A percentile compares a stretch with the other conserved stretches of the same genome.
Evolutionary conservation across 2,888 invertebrate genomes (phyloP).

Genomic region (Agriotes lineatus): DNA sequence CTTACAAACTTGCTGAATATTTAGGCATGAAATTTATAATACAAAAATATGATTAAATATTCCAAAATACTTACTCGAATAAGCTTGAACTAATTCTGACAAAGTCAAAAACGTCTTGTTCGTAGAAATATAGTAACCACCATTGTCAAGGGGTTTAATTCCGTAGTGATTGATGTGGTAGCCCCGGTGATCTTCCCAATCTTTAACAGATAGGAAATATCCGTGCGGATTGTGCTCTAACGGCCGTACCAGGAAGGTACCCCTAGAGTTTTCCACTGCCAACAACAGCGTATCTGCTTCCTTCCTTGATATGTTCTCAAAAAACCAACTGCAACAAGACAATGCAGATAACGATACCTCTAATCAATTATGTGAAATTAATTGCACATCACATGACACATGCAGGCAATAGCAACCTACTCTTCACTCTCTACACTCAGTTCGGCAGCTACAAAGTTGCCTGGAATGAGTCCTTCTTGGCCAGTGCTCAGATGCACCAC

Average conservation of each 20-base stretch:
- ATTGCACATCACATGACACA: not conserved
- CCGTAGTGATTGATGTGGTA: conserved; percentile 99
- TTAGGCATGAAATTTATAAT: no score
- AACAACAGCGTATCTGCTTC: conserved; percentile 95
- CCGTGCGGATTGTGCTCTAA: conserved; percentile 97
- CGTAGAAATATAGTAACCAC: conserved; percentile 96
- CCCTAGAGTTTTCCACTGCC: conserved; percentile 88
- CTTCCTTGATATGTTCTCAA: conserved; percentile 95
- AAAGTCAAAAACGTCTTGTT: conserved; percentile 93
- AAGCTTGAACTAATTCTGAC: conserved; percentile 93
- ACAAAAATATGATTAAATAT: not conserved
- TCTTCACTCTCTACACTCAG: conserved; percentile 98
- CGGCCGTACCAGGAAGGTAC: conserved; percentile 95
- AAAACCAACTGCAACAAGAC: conserved; percentile 89
- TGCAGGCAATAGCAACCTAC: conserved; percentile 74
- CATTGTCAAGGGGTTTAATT: conserved; percentile 95
- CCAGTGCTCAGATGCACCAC: conserved; percentile 86
- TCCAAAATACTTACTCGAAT: conserved; percentile 94
- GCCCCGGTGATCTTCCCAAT: conserved; percentile 91
- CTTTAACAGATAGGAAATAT: conserved; percentile 88
- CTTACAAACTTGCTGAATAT: no score
- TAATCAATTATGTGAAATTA: conserved; percentile 7
- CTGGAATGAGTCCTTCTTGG: conserved; percentile 94
- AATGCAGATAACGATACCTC: conserved; percentile 25
- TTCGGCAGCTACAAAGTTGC: conserved; percentile 97